Evolutionary conservation across 2,113 vertebrate genomes (phyloP), one percentile per base, ranked within the genome.

Genomic region (Platysternon megacephalum): DNA sequence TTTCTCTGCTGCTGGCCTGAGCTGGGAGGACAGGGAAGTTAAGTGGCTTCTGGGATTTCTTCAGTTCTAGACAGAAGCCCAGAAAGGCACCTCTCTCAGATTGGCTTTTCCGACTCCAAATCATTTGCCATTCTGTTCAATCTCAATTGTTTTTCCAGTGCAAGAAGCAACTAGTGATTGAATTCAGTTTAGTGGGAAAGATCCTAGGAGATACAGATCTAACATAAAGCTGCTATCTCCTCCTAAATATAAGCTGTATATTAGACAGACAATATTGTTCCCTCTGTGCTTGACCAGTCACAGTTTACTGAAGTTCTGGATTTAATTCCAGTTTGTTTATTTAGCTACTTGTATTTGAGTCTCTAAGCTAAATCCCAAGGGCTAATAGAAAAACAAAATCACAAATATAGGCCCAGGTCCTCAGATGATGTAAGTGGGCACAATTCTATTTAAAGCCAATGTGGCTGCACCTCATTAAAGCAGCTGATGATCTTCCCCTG

Each of bases 251-350:
- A 88, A 91, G 53, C 6, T 58, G 11, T 4, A n/a, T 39, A 72
- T 72, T 72, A 72, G 65, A 72, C n/a, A 21, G 72, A 5, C 19
- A 65, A 83, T 94, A 81, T 80, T 86, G 32, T 86, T 81, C 79
- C 79, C 74, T 32, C 49, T 88, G 26, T 4, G 46, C 94, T 94
- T 86, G 83, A 87, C 29, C 39, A 86, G 3, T 78, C 44, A 14
- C 58, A n/a, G 76, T 42, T 72, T 8, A 56, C 85, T 95, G 81
- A 81, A 84, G 39, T 90, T 93, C 74, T 86, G n/a, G 48, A 68
- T 24, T 8, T 51, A 82, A 26, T 82, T 35, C 1, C 61, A 87
- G 29, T 35, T 48, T 82, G 29, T n/a, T 68, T 68, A 78, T 91
- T 91, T 85, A 88, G 52, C 21, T 80, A 42, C 5, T 82, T 42